Conservation (phyloP, 2,888 invertebrate species). For the Aphodius sticticus region DNA sequence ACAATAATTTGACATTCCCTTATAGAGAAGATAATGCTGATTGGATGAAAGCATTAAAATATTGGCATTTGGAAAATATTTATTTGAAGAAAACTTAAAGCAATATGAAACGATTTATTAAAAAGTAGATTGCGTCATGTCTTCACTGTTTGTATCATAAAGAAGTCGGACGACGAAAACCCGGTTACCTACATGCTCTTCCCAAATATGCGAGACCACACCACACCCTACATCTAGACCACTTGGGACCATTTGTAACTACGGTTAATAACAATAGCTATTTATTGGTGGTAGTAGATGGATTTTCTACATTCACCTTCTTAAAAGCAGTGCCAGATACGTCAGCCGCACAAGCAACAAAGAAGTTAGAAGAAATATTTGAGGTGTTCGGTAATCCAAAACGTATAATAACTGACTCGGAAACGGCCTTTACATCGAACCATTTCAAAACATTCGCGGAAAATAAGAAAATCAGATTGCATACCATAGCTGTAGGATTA, state of each 20-base stretch:
- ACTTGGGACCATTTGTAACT: slow-evolving; percentile 5
- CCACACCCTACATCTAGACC: slow-evolving; percentile 20
- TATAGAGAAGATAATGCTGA: no score
- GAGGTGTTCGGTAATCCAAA: slow-evolving; percentile 44
- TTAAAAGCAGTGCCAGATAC: no score
- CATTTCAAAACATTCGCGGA: neutral
- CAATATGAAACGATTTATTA: neutral
- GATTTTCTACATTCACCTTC: neutral
- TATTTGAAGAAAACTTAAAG: no score
- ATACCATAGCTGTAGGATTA: slow-evolving; percentile 34
- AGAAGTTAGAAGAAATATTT: slow-evolving; percentile 45
- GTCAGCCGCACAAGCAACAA: slow-evolving; percentile 8
- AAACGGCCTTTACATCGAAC: slow-evolving; percentile 50
- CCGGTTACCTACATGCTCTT: neutral
- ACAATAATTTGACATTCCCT: no score
- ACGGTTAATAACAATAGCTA: neutral
- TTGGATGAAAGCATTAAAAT: no score
- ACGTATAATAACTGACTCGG: slow-evolving; percentile 50
- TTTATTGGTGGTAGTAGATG: slow-evolving; percentile 16
- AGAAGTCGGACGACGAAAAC: neutral
- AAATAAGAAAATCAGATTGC: slow-evolving; percentile 42
- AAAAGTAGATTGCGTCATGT: slow-evolving; percentile 4
- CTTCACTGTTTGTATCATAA: slow-evolving; percentile 18
- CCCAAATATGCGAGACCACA: slow-evolving; percentile 21
- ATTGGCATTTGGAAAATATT: no score